Evolutionary conservation across 1,140 invertebrate species (phyloP).

Genomic region (Pseudomyrmex flavicornis): DNA sequence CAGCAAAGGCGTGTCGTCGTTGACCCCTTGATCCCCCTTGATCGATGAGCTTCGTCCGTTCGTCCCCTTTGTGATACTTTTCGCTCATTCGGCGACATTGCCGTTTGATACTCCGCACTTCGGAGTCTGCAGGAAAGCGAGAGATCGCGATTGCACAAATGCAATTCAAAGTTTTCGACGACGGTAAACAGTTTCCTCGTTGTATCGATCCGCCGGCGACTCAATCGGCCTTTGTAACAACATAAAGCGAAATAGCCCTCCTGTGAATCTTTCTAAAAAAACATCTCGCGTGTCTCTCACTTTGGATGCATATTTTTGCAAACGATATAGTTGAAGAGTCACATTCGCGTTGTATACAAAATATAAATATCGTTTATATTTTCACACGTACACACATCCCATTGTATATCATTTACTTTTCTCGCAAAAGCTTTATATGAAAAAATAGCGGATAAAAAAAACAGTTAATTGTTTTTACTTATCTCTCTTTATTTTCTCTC

Average conservation of each 20-base stretch:
- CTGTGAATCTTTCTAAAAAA: slow-evolving; percentile 32
- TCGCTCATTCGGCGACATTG: slow-evolving; percentile 60
- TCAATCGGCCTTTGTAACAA: slow-evolving; percentile 56
- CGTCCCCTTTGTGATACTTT: slow-evolving; percentile 57
- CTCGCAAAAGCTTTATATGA: no score
- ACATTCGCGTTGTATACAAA: slow-evolving; percentile 7
- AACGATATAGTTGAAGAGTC: slow-evolving; percentile 19
- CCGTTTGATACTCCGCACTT: slow-evolving; percentile 38
- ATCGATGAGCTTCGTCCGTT: slow-evolving; percentile 53
- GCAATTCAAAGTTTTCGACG: slow-evolving; percentile 60
- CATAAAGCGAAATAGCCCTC: slow-evolving; percentile 56
- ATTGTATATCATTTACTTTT: neutral
- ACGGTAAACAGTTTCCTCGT: slow-evolving; percentile 55
- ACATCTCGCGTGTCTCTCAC: neutral
- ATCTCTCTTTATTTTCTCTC: no score
- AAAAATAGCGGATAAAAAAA: no score
- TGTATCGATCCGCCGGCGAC: slow-evolving; percentile 44
- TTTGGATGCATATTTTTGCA: slow-evolving; percentile 42
- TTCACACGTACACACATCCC: neutral
- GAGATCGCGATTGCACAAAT: slow-evolving; percentile 51
- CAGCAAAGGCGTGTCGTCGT: slow-evolving; percentile 35
- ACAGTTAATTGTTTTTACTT: no score
- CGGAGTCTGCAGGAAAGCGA: slow-evolving; percentile 31
- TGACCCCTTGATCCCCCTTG: slow-evolving; percentile 50
- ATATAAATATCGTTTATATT: slow-evolving; percentile 25